Percentiles rank a stretch among this genome's conserved stretches.
Evolutionary conservation across 2,797 vertebrate species (phyloP).

Genomic region (Micropoecilia bifurca): DNA sequence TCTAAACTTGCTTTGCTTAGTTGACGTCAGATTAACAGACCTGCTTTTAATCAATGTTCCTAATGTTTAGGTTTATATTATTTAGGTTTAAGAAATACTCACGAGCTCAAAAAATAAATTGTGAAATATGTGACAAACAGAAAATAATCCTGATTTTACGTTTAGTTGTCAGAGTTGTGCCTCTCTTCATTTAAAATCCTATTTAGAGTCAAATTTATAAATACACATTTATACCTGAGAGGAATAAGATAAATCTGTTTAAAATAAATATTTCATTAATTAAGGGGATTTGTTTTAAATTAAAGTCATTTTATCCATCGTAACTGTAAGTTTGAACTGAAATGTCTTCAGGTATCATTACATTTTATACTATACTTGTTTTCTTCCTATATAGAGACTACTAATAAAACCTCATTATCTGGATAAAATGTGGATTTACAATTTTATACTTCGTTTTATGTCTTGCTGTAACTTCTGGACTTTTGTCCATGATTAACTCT

Average conservation of each 20-base stretch:
- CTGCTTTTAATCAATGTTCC: background rate
- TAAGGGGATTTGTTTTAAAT: background rate
- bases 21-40: background rate
- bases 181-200: background rate
- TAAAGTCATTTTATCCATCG: background rate
- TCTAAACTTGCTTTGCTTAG: background rate
- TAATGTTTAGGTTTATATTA: background rate
- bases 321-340: background rate
- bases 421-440: background rate
- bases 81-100: background rate
- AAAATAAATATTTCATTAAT: background rate
- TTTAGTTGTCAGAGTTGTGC: background rate
- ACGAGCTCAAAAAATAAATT: background rate
- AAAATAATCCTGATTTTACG: background rate
- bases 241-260: background rate
- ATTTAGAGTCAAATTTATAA: background rate
- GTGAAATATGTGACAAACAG: background rate
- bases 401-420: background rate
- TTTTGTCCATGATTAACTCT: background rate
- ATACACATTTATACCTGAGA: background rate
- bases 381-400: background rate
- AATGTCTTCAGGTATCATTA: background rate
- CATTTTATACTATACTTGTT: background rate
- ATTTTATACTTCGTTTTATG: background rate
- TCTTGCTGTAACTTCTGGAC: background rate